phyloP scores from a whole-genome alignment of 2,113 vertebrate genomes.

The Columbina picui region DNA sequence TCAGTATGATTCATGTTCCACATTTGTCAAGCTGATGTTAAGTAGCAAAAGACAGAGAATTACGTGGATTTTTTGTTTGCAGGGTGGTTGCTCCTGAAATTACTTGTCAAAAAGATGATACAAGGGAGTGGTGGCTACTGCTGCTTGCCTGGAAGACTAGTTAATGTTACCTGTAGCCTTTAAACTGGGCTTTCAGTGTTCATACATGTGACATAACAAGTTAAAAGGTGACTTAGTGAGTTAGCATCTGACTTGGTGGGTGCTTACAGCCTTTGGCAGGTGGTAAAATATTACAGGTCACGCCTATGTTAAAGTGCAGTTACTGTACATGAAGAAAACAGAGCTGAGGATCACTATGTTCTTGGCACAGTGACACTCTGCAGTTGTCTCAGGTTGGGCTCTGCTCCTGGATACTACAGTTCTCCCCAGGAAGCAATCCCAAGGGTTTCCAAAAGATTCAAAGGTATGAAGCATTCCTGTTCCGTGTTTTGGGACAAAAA shows the following conservation, averaged over 20 bases:
- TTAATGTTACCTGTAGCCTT: not conserved
- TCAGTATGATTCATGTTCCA: rapidly evolving
- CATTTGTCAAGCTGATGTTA: not conserved
- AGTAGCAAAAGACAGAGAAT: not conserved
- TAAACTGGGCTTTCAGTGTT: not conserved
- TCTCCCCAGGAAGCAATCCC: not conserved
- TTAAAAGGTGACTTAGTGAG: not conserved
- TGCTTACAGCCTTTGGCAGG: not conserved
- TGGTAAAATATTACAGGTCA: not conserved
- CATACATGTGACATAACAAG: not conserved
- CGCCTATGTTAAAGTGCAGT: not conserved
- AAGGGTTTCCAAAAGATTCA: not conserved
- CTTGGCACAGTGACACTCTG: not conserved
- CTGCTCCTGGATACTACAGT: not conserved
- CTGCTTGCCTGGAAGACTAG: not conserved
- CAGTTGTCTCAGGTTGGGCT: not conserved
- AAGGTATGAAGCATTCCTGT: not conserved
- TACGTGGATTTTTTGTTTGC: not conserved
- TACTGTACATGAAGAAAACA: not conserved
- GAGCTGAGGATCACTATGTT: not conserved
- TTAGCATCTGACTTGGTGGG: not conserved
- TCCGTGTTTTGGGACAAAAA: not conserved
- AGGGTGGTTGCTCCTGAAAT: not conserved
- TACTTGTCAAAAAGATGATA: not conserved
- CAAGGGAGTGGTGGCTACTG: not conserved